Percentiles rank a stretch among this genome's conserved stretches.
These are phyloP conservation scores for Lepidiolamprologus cunningtoni DNA, from an alignment of 2,113 vertebrate genomes.

Conservation along the genomic window DNA sequence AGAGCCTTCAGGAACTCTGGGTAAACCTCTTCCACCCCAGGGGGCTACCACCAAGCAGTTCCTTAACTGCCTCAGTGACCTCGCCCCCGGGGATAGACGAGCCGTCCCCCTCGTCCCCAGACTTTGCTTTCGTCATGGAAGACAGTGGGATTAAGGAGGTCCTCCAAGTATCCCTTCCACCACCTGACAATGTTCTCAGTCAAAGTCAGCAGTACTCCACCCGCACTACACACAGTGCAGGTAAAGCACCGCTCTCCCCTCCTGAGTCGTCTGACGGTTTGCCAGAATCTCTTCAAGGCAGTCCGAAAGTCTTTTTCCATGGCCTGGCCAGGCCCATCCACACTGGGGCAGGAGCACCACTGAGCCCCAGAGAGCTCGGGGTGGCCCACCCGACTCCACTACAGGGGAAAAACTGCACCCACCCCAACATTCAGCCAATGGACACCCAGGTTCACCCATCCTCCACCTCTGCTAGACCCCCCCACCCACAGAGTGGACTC, in stretches of 20 bases:
- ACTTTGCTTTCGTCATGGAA: fast-evolving
- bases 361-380: background rate
- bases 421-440: background rate
- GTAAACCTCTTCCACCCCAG: background rate
- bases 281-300: background rate
- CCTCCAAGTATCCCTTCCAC: fast-evolving
- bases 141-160: background rate
- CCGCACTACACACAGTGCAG: background rate
- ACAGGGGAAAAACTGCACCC: background rate
- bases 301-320: fast-evolving
- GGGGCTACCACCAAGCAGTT: background rate
- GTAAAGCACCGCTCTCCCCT: fast-evolving
- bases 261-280: fast-evolving
- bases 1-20: background rate
- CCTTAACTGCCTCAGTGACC: background rate
- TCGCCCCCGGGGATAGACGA: background rate
- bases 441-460: background rate
- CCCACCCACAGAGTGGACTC: background rate
- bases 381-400: background rate
- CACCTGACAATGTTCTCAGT: fast-evolving
- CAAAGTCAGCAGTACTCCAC: fast-evolving
- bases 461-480: background rate
- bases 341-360: background rate
- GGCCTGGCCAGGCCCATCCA: background rate
- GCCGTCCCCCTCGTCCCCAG: background rate